Evolutionary conservation across 92 coral and sea anemone species (phyloP), one percentile per base, ranked within the genome.

Genomic region (Metridium senile): DNA sequence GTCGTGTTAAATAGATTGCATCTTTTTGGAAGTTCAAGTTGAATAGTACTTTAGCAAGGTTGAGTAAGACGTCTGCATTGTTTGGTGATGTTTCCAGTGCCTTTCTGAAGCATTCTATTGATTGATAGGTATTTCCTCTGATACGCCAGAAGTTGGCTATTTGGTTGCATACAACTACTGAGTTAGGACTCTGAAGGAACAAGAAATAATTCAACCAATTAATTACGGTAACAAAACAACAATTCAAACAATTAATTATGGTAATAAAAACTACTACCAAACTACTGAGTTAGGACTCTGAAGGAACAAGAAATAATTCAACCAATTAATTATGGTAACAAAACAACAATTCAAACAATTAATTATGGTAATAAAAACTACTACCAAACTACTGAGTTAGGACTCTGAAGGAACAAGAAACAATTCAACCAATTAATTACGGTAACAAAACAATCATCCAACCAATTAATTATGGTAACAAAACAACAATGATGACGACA

Each of bases 71-170:
- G 62, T 96, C 99, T 0, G 99, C 99, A 71, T 96, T 93, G 74
- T 96, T 96, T 26, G 99, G 99, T 52, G 97, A 88, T 61, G 39
- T 74, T 56, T 81, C 78, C 22, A 96, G 75, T 0, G 93, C 99
- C 77, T 89, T 88, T 88, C 99, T 85, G 86, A 96, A 96, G 79
- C 99, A 96, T 74, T 96, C 99, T 34, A 96, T 96, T 21, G 99
- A 90, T 74, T 92, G 99, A 69, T 89, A 96, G 1, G 99, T 89
- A 78, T 90, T 92, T 27, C 99, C 99, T 74, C 94, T 69, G 62
- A 96, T 96, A 66, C 99, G 86, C 95, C 97, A 89, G 75, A 92
- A 96, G 83, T 96, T 96, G 0, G 93, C 99, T 74, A 96, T 87
- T 82, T 96, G 99, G 66, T 96, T 96, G 67, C 95, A 95, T 1